Conservation (phyloP, 2,888 invertebrate genomes). For the Mantis religiosa region DNA sequence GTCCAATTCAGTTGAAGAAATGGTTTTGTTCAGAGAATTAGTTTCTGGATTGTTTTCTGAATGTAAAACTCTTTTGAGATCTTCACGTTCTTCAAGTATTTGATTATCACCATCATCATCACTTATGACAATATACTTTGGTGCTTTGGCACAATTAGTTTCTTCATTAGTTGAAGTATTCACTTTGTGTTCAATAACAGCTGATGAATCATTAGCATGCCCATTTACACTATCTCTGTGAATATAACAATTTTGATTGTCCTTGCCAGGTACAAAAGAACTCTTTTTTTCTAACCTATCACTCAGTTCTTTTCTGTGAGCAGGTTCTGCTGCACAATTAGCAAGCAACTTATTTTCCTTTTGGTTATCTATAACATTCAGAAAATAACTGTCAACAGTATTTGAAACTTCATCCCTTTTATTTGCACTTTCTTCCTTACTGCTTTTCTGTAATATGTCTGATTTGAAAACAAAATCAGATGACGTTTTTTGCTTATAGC, state of each 20-base stretch:
- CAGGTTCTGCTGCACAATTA: background rate
- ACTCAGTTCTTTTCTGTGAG: background rate
- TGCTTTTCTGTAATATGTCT: too few species aligned
- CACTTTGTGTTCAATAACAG: background rate
- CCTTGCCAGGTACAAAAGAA: background rate
- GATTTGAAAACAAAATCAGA: too few species aligned
- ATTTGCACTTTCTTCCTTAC: background rate
- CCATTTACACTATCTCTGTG: background rate
- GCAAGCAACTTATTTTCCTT: too few species aligned
- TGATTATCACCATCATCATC: background rate
- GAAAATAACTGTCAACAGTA: background rate
- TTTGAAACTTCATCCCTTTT: background rate
- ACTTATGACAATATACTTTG: background rate
- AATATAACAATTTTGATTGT: background rate
- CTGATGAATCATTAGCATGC: background rate
- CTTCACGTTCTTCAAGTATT: background rate
- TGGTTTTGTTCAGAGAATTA: background rate
- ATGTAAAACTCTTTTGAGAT: background rate
- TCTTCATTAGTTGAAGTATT: background rate
- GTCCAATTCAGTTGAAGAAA: background rate
- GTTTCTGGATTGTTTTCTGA: background rate
- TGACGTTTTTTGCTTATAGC: too few species aligned
- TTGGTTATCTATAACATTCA: background rate
- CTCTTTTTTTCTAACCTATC: background rate
- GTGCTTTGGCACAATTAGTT: background rate